Base-by-base conservation (phyloP, 92 coral and sea anemone species). In the Bergia puertoricense region DNA sequence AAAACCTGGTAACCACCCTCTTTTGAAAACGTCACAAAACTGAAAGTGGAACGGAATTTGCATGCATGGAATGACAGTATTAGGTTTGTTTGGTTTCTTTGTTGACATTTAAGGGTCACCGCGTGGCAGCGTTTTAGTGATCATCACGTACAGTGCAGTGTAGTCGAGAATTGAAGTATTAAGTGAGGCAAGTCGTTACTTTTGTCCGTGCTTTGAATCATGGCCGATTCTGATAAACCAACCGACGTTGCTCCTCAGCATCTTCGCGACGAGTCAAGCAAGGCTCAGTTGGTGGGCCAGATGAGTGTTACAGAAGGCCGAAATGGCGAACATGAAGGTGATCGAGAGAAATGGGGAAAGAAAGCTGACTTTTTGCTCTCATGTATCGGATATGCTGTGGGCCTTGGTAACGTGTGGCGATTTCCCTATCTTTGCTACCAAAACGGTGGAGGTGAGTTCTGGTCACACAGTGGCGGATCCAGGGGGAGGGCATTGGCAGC, bases 351-450 rank as follows among this genome's bases (percentile, higher is more conserved):
- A 69, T 94, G 97, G 97, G 94, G 95, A 38, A 90, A 89, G 41
- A 94, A 94, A 77, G 76, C 91, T 22, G 97, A 94, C 89, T 94
- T 94, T 46, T 78, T 94, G 92, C 86, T 94, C 22, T 94, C 97
- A 11, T 92, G 94, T 56, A 85, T 94, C 67, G 97, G 97, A 36
- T 94, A 85, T 81, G 94, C 95, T 13, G 97, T 94, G 10, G 97
- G 97, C 5, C 91, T 94, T 0, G 97, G 97, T 0, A 94, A 94
- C 56, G 97, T 94, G 37, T 94, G 97, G 97, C 79, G 97, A 85
- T 94, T 94, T 86, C 96, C 95, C 10, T 94, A 94, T 83, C 86
- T 94, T 79, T 92, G 93, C 75, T 94, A 94, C 74, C 85, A 86
- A 54, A 94, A 94, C 82, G 97, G 97, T 1, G 97, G 97, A 81